Conservation (phyloP, 2,797 vertebrate species). For the Phaenicophaeus curvirostris region DNA sequence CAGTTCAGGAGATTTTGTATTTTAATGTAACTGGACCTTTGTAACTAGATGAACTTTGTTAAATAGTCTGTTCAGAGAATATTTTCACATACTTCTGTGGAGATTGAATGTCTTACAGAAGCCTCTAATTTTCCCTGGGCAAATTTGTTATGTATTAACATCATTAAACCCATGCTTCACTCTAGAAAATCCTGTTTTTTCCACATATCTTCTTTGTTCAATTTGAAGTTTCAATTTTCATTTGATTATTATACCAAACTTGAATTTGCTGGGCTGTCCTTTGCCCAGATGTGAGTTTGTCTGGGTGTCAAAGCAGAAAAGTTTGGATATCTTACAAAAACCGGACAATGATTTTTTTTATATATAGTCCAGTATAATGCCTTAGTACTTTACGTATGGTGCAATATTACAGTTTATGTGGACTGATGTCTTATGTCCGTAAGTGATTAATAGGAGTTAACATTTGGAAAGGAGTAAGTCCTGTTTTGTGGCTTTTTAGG, state of each 20-base stretch:
- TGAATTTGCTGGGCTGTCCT: background rate
- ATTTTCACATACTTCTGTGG: background rate
- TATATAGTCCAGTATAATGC: background rate
- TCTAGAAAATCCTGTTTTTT: background rate
- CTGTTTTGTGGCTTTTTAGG: background rate
- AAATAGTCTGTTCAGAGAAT: background rate
- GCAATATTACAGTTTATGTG: background rate
- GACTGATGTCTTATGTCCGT: background rate
- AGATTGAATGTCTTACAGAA: background rate
- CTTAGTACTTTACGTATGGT: background rate
- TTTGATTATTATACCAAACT: background rate
- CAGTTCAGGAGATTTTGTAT: conserved; percentile 20
- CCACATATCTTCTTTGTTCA: background rate
- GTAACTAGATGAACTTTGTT: background rate
- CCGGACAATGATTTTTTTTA: background rate
- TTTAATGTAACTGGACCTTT: background rate
- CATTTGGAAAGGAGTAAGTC: background rate
- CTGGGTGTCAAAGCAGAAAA: background rate
- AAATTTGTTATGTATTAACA: background rate
- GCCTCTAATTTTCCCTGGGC: background rate
- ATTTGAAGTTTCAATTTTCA: background rate
- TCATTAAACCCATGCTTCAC: background rate
- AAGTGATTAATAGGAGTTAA: background rate
- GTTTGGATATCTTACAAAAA: background rate
- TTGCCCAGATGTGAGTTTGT: background rate